phyloP scores from a whole-genome alignment of 2,797 vertebrate genomes.

The Anguilla marmorata region DNA sequence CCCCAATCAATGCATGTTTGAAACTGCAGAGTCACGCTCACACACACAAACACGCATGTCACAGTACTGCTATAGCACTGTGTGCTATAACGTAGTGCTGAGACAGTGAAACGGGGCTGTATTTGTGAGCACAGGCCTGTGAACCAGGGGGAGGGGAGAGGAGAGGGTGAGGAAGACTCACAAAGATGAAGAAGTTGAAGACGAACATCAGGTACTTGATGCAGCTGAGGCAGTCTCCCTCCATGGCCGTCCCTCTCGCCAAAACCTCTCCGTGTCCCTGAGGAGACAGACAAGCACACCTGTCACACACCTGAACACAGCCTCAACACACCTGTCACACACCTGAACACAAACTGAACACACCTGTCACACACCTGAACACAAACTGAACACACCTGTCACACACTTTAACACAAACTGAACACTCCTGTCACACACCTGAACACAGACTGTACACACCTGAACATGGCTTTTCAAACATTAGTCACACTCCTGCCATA shows the following conservation, averaged over 20 bases:
- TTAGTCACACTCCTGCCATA: too few species aligned
- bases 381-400: too few species aligned
- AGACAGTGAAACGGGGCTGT: neutral
- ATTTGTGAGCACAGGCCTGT: conserved; percentile 2
- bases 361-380: too few species aligned
- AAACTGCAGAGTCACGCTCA: neutral
- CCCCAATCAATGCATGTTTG: too few species aligned
- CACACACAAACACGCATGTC: conserved; percentile 8
- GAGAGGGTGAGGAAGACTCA: conserved; percentile 65
- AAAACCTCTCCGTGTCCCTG: conserved; percentile 58
- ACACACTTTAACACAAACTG: neutral
- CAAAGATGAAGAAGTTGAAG: conserved; percentile 86
- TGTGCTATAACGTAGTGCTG: neutral
- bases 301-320: neutral
- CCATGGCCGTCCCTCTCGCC: conserved; percentile 66
- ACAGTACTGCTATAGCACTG: neutral
- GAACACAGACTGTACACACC: too few species aligned
- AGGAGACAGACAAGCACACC: conserved; percentile 48
- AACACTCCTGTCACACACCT: neutral
- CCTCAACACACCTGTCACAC: neutral
- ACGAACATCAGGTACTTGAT: conserved; percentile 86
- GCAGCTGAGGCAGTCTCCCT: conserved; percentile 82
- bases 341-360: neutral
- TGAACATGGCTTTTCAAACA: too few species aligned
- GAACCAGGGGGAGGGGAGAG: conserved; percentile 47